Conservation (phyloP, 1,140 invertebrate genomes). For the Hylaeus anthracinus region DNA sequence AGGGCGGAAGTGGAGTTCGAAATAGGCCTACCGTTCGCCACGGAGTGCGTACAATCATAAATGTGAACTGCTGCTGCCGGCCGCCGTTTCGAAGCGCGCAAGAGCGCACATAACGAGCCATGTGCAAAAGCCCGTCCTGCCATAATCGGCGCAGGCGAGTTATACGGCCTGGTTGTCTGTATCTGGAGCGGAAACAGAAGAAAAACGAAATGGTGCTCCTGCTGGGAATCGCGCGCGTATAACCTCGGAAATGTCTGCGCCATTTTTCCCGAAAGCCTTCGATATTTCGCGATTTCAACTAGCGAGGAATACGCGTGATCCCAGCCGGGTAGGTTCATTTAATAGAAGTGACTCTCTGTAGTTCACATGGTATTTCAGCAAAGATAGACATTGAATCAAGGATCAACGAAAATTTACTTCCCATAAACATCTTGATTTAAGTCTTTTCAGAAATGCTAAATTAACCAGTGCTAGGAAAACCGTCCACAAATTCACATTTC, state of each 20-base stretch:
- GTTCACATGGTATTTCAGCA: too few relatives aligned
- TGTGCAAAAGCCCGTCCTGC: slow-evolving; percentile 60
- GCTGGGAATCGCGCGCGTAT: slow-evolving; percentile 43
- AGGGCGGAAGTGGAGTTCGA: slow-evolving; percentile 29
- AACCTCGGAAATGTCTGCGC: slow-evolving; percentile 9
- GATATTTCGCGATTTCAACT: background rate
- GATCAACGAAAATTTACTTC: too few relatives aligned
- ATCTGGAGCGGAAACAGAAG: slow-evolving; percentile 74
- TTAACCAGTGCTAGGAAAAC: too few relatives aligned
- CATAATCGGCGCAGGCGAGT: slow-evolving; percentile 67
- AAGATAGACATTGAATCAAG: too few relatives aligned
- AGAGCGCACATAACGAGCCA: slow-evolving; percentile 50
- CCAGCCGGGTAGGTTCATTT: too few relatives aligned
- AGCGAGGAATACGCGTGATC: too few relatives aligned
- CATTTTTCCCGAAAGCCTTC: slow-evolving; percentile 5
- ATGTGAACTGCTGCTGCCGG: slow-evolving; percentile 16
- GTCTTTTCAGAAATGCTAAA: too few relatives aligned
- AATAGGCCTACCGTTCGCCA: slow-evolving; percentile 46
- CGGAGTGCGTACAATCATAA: slow-evolving; percentile 39
- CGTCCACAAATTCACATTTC: too few relatives aligned
- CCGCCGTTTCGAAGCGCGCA: slow-evolving; percentile 27
- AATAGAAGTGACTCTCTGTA: too few relatives aligned
- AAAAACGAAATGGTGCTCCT: slow-evolving; percentile 65
- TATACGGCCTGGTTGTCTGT: slow-evolving; percentile 70
- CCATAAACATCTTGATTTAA: too few relatives aligned